A percentile compares a stretch with the other conserved stretches of the same genome.
Evolutionary conservation across 1,140 invertebrate genomes (phyloP).

Genomic region (Bombus turneri): DNA sequence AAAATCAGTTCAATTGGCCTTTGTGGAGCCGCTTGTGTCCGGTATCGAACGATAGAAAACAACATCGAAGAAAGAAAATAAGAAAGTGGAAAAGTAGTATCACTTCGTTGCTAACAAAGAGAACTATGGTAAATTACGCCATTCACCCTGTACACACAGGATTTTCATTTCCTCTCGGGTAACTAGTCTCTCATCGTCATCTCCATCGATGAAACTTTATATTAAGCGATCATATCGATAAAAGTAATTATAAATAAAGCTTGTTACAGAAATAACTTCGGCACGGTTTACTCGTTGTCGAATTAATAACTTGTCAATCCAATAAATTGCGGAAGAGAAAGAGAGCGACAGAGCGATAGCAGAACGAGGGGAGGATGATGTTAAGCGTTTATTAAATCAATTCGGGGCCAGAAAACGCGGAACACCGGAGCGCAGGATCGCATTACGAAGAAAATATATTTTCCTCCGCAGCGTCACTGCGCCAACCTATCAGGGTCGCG

Average conservation of each 20-base stretch:
- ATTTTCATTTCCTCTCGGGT: background rate
- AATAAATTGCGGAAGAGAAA: too few species aligned
- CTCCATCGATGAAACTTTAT: background rate
- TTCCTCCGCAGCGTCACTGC: slow-evolving; percentile 60
- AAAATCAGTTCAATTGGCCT: background rate
- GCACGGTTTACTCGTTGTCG: slow-evolving; percentile 33
- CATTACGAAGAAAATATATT: slow-evolving; percentile 64
- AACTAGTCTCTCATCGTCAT: background rate
- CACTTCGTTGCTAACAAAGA: background rate
- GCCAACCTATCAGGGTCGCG: slow-evolving; percentile 54
- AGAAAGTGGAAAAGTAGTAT: background rate
- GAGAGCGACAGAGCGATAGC: background rate
- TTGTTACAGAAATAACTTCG: background rate
- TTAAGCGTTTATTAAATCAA: slow-evolving; percentile 58
- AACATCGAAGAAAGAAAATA: background rate
- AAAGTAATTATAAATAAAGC: slow-evolving; percentile 47
- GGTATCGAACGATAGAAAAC: background rate
- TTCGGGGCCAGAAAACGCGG: slow-evolving; percentile 32
- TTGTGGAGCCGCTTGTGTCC: background rate
- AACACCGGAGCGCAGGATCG: slow-evolving; percentile 52
- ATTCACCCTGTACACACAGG: background rate
- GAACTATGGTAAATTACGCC: background rate
- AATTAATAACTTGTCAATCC: slow-evolving; percentile 15
- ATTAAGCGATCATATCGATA: slow-evolving; percentile 41
- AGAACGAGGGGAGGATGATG: background rate